These are phyloP conservation scores for Tetranychus truncatus DNA, from an alignment of 2,888 invertebrate species.

Conservation along the genomic window DNA sequence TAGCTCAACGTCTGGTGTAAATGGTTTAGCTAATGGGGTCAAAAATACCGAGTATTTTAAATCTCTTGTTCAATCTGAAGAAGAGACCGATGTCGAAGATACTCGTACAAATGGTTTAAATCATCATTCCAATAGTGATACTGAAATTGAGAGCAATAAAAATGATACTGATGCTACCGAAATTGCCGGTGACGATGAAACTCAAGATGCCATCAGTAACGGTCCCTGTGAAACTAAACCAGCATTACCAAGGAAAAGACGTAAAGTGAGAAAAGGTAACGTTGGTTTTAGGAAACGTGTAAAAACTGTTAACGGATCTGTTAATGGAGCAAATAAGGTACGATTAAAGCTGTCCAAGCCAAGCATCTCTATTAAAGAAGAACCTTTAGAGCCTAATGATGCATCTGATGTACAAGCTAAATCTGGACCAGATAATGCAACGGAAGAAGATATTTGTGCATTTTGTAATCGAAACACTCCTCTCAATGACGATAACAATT, in stretches of 20 bases:
- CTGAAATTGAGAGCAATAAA: slow-evolving; percentile 15
- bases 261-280: background rate
- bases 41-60: background rate
- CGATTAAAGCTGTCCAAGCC: background rate
- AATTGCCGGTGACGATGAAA: slow-evolving; percentile 10
- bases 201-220: background rate
- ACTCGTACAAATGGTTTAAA: background rate
- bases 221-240: background rate
- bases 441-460: background rate
- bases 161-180: slow-evolving; percentile 18
- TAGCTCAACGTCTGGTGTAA: background rate
- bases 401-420: background rate
- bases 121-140: slow-evolving; percentile 15
- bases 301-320: background rate
- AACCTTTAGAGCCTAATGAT: background rate
- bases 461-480: background rate
- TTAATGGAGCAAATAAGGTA: background rate
- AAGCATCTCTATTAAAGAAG: background rate
- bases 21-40: background rate
- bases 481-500: too few species aligned
- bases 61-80: slow-evolving; percentile 24
- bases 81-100: slow-evolving; percentile 11
- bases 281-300: background rate
- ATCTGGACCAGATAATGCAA: background rate
- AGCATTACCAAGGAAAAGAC: background rate